These are phyloP conservation scores for Carassius gibelio DNA, from an alignment of 2,113 vertebrate species.

Conservation along the genomic window DNA sequence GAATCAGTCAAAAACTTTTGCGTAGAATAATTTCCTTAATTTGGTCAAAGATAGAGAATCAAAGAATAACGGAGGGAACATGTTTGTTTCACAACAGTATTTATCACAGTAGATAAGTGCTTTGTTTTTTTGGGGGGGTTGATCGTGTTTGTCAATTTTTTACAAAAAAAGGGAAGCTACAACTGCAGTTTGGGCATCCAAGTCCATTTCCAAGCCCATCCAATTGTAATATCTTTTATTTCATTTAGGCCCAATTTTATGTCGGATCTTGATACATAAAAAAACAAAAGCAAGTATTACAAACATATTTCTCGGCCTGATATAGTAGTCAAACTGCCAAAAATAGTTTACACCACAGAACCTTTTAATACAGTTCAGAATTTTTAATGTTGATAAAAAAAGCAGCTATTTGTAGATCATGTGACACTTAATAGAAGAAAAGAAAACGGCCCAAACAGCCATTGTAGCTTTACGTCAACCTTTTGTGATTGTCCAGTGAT, in stretches of 20 bases:
- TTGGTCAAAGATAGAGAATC: background rate
- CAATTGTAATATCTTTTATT: background rate
- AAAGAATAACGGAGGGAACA: background rate
- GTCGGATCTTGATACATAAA: background rate
- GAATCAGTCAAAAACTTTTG: background rate
- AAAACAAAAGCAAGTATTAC: background rate
- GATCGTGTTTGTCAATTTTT: conserved; percentile 18
- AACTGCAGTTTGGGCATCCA: conserved; percentile 13
- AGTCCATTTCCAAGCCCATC: background rate
- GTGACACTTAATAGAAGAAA: background rate
- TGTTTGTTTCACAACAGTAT: background rate
- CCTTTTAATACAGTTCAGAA: background rate
- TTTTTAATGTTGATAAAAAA: background rate
- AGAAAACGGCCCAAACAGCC: conserved; percentile 8
- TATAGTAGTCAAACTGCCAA: conserved; percentile 16
- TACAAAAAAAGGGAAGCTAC: conserved; percentile 30
- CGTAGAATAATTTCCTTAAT: background rate
- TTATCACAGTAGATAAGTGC: background rate
- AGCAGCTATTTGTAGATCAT: conserved; percentile 23
- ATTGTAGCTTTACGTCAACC: conserved; percentile 29
- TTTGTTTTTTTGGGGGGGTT: background rate
- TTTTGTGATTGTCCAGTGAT: conserved; percentile 53
- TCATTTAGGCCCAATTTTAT: background rate
- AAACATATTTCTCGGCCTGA: background rate
- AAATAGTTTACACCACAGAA: background rate